These are phyloP conservation scores for Anorthoa munda DNA, from an alignment of 2,888 invertebrate genomes.

Conservation along the genomic window DNA sequence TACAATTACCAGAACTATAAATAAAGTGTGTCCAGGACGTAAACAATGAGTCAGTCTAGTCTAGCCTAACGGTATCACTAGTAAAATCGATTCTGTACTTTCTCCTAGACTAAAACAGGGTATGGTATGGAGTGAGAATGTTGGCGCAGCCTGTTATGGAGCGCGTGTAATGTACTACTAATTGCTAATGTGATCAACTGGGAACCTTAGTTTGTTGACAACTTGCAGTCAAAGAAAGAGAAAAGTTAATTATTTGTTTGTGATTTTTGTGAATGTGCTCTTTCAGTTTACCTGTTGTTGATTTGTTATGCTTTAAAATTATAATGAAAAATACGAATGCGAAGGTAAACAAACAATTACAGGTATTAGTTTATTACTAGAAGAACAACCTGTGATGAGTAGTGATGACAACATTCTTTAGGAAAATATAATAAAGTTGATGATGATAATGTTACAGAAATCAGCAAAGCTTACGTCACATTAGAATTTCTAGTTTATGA, in stretches of 20 bases:
- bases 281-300: background rate
- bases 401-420: background rate
- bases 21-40: constrained; percentile 62
- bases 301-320: background rate
- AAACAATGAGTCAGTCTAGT: constrained; percentile 73
- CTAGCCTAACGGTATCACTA: constrained; percentile 63
- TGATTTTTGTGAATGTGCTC: background rate
- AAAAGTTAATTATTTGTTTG: constrained; percentile 10
- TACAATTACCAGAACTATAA: constrained; percentile 65
- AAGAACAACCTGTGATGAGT: too few species aligned
- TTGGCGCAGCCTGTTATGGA: constrained; percentile 63
- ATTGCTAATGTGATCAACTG: constrained; percentile 41
- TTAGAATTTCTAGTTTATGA: constrained; percentile 18
- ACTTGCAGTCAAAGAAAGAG: constrained; percentile 9
- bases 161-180: constrained; percentile 55
- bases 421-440: background rate
- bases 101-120: constrained; percentile 75
- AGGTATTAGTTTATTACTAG: background rate
- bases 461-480: constrained; percentile 4
- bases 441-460: background rate
- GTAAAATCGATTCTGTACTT: constrained; percentile 75
- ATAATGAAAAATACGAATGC: background rate
- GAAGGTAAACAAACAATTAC: background rate
- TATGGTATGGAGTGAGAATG: constrained; percentile 64
- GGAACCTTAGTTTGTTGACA: constrained; percentile 24